phyloP scores from a whole-genome alignment of 2,888 invertebrate species.

The Eristalis tenax region DNA sequence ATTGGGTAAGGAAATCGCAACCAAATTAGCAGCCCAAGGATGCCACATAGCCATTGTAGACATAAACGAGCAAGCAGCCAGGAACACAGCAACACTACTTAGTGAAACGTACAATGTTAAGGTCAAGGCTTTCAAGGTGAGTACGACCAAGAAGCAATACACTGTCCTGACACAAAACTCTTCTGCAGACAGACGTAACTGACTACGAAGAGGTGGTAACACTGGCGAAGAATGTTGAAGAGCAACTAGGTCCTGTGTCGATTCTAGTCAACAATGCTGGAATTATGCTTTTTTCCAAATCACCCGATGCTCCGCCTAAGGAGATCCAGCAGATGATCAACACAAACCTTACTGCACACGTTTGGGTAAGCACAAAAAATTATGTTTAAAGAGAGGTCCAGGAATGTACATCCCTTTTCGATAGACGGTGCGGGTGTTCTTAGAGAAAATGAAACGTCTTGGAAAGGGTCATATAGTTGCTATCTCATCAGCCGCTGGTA shows the following conservation, averaged over 20 bases:
- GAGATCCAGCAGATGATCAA: conserved; percentile 79
- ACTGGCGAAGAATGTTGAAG: conserved; percentile 74
- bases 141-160: background rate
- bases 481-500: conserved; percentile 77
- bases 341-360: conserved; percentile 80
- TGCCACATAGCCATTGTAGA: conserved; percentile 78
- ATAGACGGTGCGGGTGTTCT: conserved; percentile 79
- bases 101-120: conserved; percentile 71
- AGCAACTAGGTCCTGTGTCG: conserved; percentile 78
- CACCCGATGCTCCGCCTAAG: conserved; percentile 73
- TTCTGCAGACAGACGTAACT: conserved; percentile 75
- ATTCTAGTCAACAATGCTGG: conserved; percentile 81
- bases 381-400: no score
- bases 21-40: conserved; percentile 77
- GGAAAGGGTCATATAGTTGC: conserved; percentile 79
- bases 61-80: conserved; percentile 75
- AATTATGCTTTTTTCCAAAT: conserved; percentile 74
- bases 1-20: conserved; percentile 78
- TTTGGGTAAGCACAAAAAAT: conserved; percentile 77
- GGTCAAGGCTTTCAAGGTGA: conserved; percentile 76
- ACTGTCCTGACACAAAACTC: background rate
- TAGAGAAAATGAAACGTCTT: conserved; percentile 79
- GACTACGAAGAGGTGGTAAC: conserved; percentile 73
- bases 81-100: conserved; percentile 74
- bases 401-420: background rate